Conservation (phyloP, 2,113 vertebrate species). For the Hydropotes inermis region DNA sequence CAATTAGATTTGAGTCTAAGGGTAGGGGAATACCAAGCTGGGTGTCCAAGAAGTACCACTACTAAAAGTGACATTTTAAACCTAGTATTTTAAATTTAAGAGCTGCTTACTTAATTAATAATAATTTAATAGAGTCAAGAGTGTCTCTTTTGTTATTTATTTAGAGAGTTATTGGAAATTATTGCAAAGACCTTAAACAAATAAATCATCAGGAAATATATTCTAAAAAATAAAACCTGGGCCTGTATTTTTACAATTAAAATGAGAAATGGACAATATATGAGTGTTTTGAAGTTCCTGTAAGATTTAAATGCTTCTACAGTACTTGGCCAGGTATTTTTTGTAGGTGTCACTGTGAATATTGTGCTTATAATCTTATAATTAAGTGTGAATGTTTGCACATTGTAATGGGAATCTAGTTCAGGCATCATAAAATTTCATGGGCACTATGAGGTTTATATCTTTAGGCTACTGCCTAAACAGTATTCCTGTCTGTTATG, state of each 20-base stretch:
- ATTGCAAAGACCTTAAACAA: background rate
- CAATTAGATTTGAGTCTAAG: background rate
- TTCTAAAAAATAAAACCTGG: background rate
- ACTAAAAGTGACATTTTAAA: conserved; percentile 14
- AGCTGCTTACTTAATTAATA: background rate
- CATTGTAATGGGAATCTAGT: background rate
- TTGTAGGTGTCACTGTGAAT: background rate
- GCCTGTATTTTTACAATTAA: background rate
- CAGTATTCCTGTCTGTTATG: background rate
- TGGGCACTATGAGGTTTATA: background rate
- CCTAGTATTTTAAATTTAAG: conserved; percentile 27
- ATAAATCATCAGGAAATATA: background rate
- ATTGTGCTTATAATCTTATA: background rate
- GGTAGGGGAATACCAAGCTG: background rate
- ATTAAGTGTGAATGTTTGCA: background rate
- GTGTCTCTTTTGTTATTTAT: background rate
- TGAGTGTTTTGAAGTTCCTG: background rate
- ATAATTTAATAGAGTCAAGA: background rate
- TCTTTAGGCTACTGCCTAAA: background rate
- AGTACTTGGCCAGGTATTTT: background rate
- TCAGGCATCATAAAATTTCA: background rate
- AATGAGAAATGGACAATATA: background rate
- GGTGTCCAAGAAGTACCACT: background rate
- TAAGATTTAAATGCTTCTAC: background rate
- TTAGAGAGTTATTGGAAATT: conserved; percentile 50